Percentiles rank a stretch among this genome's conserved stretches.
phyloP scores from a whole-genome alignment of 37 sponge, comb jelly and placozoan genomes.

The Axinella damicornis region DNA sequence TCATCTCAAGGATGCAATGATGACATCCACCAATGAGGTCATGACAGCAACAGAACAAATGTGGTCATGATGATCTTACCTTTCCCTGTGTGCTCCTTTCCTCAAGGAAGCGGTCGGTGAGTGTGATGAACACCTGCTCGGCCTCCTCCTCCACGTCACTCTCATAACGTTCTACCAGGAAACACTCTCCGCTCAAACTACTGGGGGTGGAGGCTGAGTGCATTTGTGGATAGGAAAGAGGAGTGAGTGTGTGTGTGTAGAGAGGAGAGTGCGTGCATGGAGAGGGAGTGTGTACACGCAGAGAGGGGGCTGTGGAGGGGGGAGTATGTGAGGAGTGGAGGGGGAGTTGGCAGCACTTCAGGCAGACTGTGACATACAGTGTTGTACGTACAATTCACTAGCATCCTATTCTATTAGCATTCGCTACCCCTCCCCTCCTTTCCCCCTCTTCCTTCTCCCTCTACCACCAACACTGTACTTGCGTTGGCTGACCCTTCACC shows the following conservation, averaged over 20 bases:
- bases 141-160: conserved; percentile 73
- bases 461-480: not conserved
- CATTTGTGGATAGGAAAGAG: not conserved
- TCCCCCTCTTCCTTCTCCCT: not conserved
- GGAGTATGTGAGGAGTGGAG: too few species aligned
- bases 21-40: too few species aligned
- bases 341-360: too few species aligned
- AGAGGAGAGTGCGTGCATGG: not conserved
- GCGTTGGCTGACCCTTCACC: too few species aligned
- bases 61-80: too few species aligned
- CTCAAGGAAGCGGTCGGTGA: conserved; percentile 70
- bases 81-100: conserved; percentile 43
- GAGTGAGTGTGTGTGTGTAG: not conserved
- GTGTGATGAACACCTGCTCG: conserved; percentile 14
- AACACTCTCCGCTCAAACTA: conserved; percentile 28
- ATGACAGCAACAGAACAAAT: too few species aligned
- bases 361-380: too few species aligned
- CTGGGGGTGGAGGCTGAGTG: not conserved
- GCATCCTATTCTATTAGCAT: too few species aligned
- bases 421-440: not conserved
- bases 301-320: too few species aligned
- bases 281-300: too few species aligned
- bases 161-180: conserved; percentile 70
- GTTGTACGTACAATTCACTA: too few species aligned
- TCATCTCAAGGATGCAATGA: too few species aligned